A percentile compares a stretch with the other conserved stretches of the same genome.
These are phyloP conservation scores for Gymnothorax javanicus DNA, from an alignment of 2,797 vertebrate genomes.

Conservation along the genomic window DNA sequence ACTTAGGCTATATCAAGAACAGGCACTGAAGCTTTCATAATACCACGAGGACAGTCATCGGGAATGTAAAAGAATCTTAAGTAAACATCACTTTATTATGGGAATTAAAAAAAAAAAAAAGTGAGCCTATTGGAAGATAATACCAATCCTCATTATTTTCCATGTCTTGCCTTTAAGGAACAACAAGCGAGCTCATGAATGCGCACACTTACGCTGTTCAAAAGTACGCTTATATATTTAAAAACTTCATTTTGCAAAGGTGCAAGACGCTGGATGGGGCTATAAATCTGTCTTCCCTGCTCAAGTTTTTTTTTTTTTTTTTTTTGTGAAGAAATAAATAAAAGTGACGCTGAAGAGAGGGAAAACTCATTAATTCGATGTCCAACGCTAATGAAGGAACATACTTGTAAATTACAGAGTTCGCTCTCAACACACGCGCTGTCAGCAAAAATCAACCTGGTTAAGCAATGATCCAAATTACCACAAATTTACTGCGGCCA, in stretches of 20 bases:
- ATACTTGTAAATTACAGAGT: conserved; percentile 85
- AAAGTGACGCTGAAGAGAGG: conserved; percentile 82
- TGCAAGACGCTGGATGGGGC: not conserved
- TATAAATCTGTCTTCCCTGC: conserved; percentile 2
- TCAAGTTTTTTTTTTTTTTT: not conserved
- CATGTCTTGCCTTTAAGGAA: not conserved
- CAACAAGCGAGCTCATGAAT: not conserved
- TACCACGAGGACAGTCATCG: not conserved
- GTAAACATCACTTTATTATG: not conserved
- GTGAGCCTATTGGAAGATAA: not conserved
- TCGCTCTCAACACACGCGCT: conserved; percentile 79
- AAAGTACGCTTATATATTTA: not conserved
- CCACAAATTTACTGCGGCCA: conserved; percentile 63
- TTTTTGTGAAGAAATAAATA: conserved; percentile 76
- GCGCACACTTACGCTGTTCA: not conserved
- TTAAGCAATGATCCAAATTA: conserved; percentile 73
- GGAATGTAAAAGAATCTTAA: not conserved
- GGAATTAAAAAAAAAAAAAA: not conserved
- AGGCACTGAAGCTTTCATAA: not conserved
- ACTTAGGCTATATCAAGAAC: not conserved
- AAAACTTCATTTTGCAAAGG: not conserved
- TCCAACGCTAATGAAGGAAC: conserved; percentile 83
- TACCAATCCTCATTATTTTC: not conserved
- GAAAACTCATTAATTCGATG: conserved; percentile 92
- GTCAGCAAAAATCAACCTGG: conserved; percentile 84